Base-by-base conservation (phyloP, 2,113 vertebrate genomes). In the Urocolius indicus region DNA sequence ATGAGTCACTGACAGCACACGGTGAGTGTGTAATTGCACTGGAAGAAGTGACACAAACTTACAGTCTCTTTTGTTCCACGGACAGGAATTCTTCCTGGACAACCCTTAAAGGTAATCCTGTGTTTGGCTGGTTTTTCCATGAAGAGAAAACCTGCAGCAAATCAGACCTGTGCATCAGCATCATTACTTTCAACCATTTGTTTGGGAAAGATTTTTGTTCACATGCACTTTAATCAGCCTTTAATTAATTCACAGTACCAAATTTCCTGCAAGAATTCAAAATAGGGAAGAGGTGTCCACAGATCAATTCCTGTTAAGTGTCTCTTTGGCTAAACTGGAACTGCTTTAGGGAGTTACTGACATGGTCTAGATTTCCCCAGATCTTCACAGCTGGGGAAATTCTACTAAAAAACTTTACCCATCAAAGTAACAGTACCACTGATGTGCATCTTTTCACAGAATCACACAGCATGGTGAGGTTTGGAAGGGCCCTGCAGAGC, bases 31-130 rank as follows among this genome's bases (percentile, higher is more conserved):
- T 10, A 65, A 86, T 5, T 45, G 17, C 45, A 54, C 24, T 74
- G 26, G 65, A 88, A 54, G 8, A 73, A 61, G 46, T 22, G 30
- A 51, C 63, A 94, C 36, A n/a, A 84, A 98, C 98, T 99, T 97
- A 99, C 99, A 99, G 96, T 96, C 90, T 98, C 90, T 94, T 99
- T 87, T 99, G 98, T 91, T 98, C 98, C 85, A 95, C 96, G 73
- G 98, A 98, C 92, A 99, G 97, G 57, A 98, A 98, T 57, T 98
- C 98, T 43, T 98, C 97, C 77, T 98, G 98, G 96, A 99, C 97
- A 94, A 98, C 87, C 92, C 98, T 98, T 93, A 99, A 97, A 90
- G 87, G 87, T 22, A 99, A 95, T 85, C 98, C 98, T 91, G 98
- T 98, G 81, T 85, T 98, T 90, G 89, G 97, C 90, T 83, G 97